Evolutionary conservation across 2,888 invertebrate species (phyloP), one percentile per base, ranked within the genome.

Genomic region (Tanaodytes sp.): DNA sequence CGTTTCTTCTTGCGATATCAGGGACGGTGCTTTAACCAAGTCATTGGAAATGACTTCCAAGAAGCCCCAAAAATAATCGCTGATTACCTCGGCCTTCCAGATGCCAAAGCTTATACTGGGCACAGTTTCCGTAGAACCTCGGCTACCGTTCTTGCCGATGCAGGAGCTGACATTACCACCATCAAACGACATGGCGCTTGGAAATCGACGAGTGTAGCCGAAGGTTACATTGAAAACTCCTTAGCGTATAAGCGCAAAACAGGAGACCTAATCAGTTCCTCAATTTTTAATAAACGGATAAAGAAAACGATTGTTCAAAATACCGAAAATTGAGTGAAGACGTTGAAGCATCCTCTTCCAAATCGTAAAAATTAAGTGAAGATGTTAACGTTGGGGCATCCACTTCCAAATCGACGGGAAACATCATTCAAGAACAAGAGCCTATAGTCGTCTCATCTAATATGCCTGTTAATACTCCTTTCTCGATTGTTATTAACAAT

Each of bases 21-120:
- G 12, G 12, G 12, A 4, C 5, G 12, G n/a, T 33, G 36, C 12
- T n/a, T 12, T n/a, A n/a, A 4, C 8, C 36, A 33, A 33, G 36
- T 33, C 12, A 33, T 33, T n/a, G 36, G 36, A n/a, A 33, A 33
- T 20, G 20, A 42, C 18, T 19, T 42, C 12, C 19, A 18, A 2
- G 8, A 18, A n/a, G n/a, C 42, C 2, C 42, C 42, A 5, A 42
- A 42, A 19, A 8, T 11, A 42, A 42, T 42, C 18, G 42, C 42
- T n/a, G 11, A 33, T 4, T 33, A n/a, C 12, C 12, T 33, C 3
- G 12, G 12, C 12, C 12, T 33, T 8, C n/a, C 36, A n/a, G 36
- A 33, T 8, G 6, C 6, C 8, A 12, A 33, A n/a, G 3, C 3
- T 4, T 33, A 33, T 33, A n/a, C 36, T 4, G 36, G 36, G 6